Evolutionary conservation across 2,113 vertebrate species (phyloP).

Genomic region (Psittacula cyanocephala): DNA sequence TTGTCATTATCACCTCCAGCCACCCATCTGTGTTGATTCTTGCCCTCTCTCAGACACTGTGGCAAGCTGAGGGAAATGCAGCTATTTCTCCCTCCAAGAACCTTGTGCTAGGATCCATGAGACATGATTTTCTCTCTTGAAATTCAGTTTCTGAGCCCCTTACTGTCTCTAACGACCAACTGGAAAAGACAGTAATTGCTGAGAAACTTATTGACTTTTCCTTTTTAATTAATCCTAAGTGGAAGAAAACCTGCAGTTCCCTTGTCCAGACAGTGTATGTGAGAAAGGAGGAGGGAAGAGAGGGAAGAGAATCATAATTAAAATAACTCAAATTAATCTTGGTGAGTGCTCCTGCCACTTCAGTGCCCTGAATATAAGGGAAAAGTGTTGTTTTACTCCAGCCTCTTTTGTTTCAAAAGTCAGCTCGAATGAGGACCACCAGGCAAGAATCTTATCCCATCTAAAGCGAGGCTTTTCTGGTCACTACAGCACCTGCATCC

Average conservation of each 20-base stretch:
- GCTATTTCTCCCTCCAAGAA: neutral
- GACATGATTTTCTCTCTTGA: conserved; percentile 27
- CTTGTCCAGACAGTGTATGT: neutral
- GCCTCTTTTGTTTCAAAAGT: neutral
- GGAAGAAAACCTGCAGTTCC: conserved; percentile 56
- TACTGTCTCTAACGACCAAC: conserved; percentile 27
- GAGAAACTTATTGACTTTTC: conserved; percentile 59
- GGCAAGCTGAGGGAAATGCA: neutral
- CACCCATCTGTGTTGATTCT: neutral
- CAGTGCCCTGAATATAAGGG: neutral
- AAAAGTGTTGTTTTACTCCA: neutral
- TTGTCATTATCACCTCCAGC: conserved; percentile 7
- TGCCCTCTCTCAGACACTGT: neutral
- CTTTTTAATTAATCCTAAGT: conserved; percentile 68
- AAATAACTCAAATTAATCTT: conserved; percentile 61
- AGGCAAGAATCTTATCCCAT: neutral
- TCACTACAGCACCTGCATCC: neutral
- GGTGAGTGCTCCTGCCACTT: conserved; percentile 37
- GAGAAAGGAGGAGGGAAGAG: conserved; percentile 11
- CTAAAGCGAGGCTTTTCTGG: neutral
- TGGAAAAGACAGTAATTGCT: conserved; percentile 48
- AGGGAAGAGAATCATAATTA: conserved; percentile 61
- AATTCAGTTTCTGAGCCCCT: conserved; percentile 49
- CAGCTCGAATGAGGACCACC: neutral
- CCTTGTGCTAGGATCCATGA: neutral